These are phyloP conservation scores for Spodoptera littoralis DNA, from an alignment of 2,888 invertebrate genomes.

Conservation along the genomic window DNA sequence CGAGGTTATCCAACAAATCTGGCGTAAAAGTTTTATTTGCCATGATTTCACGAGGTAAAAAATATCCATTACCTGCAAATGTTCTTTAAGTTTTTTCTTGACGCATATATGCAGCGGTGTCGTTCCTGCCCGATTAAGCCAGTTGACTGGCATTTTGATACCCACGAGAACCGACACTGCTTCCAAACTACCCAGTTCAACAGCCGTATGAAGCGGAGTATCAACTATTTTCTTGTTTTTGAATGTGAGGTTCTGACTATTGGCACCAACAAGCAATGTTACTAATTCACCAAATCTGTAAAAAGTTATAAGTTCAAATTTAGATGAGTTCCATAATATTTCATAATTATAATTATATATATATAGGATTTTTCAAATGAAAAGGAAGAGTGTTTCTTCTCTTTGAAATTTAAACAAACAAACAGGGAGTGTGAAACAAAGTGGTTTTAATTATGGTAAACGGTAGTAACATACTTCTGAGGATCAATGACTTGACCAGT, in stretches of 20 bases:
- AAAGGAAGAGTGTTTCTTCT: not conserved
- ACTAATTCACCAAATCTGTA: slow-evolving; percentile 52
- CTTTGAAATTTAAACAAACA: no score
- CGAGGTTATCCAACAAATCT: no score
- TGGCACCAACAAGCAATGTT: slow-evolving; percentile 23
- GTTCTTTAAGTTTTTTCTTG: slow-evolving; percentile 59
- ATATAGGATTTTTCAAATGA: not conserved
- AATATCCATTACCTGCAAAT: slow-evolving; percentile 45
- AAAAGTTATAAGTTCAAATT: slow-evolving; percentile 4
- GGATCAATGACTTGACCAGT: slow-evolving; percentile 32
- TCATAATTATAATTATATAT: no score
- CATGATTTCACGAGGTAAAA: no score
- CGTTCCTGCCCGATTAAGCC: slow-evolving; percentile 59
- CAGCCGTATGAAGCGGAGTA: slow-evolving; percentile 55
- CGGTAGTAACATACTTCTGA: slow-evolving; percentile 37
- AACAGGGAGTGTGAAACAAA: no score
- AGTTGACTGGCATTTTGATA: slow-evolving; percentile 29
- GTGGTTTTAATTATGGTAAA: no score
- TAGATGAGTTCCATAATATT: not conserved
- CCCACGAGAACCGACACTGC: slow-evolving; percentile 31
- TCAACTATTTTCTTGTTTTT: slow-evolving; percentile 33
- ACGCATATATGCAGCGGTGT: slow-evolving; percentile 77
- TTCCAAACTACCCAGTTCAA: slow-evolving; percentile 45
- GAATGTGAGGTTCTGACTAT: slow-evolving; percentile 22
- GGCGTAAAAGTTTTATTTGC: no score